Base-by-base conservation (phyloP, 2,888 invertebrate species). In the Cheilosia pagana region DNA sequence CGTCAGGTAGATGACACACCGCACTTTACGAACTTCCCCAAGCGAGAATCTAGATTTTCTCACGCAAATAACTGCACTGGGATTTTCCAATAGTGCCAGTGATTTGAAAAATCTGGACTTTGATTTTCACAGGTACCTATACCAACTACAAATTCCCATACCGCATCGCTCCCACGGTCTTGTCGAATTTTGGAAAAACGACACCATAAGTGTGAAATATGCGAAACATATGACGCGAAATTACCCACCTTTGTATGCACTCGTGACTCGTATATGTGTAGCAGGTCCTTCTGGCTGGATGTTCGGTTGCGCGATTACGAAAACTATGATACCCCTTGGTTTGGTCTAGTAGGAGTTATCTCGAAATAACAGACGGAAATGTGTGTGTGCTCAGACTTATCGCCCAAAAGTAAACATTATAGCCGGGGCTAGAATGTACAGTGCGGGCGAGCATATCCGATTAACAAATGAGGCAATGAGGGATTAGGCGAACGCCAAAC, bases 181-280 rank as follows among this genome's bases (percentile, higher is more conserved):
- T 50, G 31, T 60, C 21, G 48, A 77, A 62, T 59, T 59, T 70
- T 65, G 87, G 88, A 89, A 90, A 90, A 88, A 86, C 88, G 87
- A 88, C 83, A 35, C 0, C 91, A 91, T 89, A 91, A 88, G 90
- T 88, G 88, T 88, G 87, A 88, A 91, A 91, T 91, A 89, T 91
- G 91, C 89, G 75, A 87, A 90, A 89, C 91, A 91, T 89, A 90
- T 91, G 91, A 89, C 88, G 88, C 81, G 86, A 87, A 87, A 87
- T 87, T 86, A 77, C 86, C 75, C 82, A 67, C 63, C 74, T 70
- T 48, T 81, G 50, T n/a, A n/a, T 63, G 28, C 28, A 28, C 28
- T 28, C 28, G 28, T 52, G n/a, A n/a, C n/a, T n/a, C n/a, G n/a
- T n/a, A n/a, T n/a, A 35, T 35, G 35, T 35, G 35, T 35, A 35